These are phyloP conservation scores for Nyctalus aviator DNA, from an alignment of 2,797 vertebrate genomes.

Conservation along the genomic window DNA sequence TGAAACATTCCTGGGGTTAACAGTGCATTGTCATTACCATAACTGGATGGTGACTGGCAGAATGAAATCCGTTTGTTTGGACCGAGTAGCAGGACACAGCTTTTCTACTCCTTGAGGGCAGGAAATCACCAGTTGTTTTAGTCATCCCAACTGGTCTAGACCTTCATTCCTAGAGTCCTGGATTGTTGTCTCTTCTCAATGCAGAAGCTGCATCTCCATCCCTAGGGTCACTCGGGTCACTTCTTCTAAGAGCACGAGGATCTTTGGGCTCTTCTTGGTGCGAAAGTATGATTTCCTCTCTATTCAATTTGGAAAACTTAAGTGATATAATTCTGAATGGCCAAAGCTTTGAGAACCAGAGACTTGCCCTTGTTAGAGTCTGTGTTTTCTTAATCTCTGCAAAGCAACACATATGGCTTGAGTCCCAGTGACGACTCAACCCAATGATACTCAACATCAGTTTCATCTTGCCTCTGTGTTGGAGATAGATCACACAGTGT, in stretches of 20 bases:
- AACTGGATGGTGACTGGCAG: not conserved
- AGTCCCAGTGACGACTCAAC: not conserved
- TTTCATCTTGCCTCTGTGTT: constrained; percentile 28
- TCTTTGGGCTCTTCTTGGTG: not conserved
- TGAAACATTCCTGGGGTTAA: constrained; percentile 21
- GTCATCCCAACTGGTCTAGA: not conserved
- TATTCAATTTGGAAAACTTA: not conserved
- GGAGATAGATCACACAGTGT: not conserved
- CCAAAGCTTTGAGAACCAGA: not conserved
- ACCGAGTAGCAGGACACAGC: not conserved
- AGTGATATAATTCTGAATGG: constrained; percentile 36
- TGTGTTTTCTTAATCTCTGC: not conserved
- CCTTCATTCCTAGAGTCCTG: not conserved
- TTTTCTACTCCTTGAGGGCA: not conserved
- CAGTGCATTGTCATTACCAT: not conserved
- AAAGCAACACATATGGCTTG: not conserved
- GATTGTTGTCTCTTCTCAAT: not conserved
- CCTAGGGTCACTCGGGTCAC: not conserved
- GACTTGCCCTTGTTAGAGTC: not conserved
- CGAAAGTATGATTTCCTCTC: not conserved
- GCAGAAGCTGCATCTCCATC: not conserved
- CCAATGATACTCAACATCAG: not conserved
- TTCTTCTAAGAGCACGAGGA: not conserved
- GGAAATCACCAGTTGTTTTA: constrained; percentile 42
- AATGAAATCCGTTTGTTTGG: constrained; percentile 20